These are phyloP conservation scores for Heliconius sara DNA, from an alignment of 2,888 invertebrate species.

Conservation along the genomic window DNA sequence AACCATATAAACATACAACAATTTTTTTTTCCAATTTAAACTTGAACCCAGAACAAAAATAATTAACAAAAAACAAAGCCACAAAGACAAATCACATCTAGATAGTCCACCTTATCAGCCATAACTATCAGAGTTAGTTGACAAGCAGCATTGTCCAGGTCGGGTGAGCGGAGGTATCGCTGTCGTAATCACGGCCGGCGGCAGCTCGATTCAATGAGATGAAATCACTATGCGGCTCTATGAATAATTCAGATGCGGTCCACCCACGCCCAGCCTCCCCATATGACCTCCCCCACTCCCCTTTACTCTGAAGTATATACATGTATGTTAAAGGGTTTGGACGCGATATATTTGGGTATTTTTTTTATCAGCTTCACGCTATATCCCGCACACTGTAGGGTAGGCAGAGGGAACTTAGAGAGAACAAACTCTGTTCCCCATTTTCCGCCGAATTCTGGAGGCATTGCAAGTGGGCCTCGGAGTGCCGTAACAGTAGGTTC, in stretches of 20 bases:
- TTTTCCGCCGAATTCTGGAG: too few species aligned
- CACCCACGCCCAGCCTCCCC: conserved; percentile 53
- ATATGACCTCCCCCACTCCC: conserved; percentile 46
- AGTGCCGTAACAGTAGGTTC: too few species aligned
- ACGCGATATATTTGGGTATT: conserved; percentile 12
- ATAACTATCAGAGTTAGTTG: conserved; percentile 57
- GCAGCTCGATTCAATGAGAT: conserved; percentile 81
- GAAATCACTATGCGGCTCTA: conserved; percentile 82
- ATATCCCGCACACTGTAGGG: too few species aligned
- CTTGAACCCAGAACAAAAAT: neutral
- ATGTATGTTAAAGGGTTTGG: conserved; percentile 32
- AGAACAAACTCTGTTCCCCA: too few species aligned
- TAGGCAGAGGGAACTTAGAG: too few species aligned
- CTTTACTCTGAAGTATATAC: conserved; percentile 55
- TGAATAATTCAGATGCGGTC: conserved; percentile 82
- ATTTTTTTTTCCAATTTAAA: neutral
- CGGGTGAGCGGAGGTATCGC: conserved; percentile 64
- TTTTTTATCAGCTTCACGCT: too few species aligned
- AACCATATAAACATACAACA: too few species aligned
- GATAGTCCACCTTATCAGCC: conserved; percentile 43
- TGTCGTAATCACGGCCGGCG: conserved; percentile 80
- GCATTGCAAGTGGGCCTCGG: too few species aligned
- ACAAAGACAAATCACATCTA: neutral
- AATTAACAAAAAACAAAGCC: neutral
- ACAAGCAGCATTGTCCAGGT: conserved; percentile 68